Base-by-base conservation (phyloP, 2,888 invertebrate genomes). In the Macrophya annulata region DNA sequence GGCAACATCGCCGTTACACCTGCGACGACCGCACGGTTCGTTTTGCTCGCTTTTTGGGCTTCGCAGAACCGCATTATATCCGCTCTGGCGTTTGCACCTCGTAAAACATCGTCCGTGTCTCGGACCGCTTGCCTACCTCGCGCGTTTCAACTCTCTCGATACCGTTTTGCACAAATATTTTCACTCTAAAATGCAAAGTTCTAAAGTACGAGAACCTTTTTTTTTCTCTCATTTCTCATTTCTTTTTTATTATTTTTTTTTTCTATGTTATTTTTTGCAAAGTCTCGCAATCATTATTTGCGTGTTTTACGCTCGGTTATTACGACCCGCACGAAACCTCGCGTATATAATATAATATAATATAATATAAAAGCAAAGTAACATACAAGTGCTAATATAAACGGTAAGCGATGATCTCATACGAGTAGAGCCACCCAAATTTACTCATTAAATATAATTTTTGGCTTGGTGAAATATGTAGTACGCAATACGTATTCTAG, bases 71-170 rank as follows among this genome's bases (percentile, higher is more conserved):
- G 85, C 84, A 85, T 86, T 84, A 84, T 87, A 87, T 85, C 86
- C 85, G 85, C 86, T 81, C 72, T 68, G 83, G 85, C 85, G 87
- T 89, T 86, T 85, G 84, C 88, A 88, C 89, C 88, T 89, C 88
- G 88, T 89, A 88, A 89, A 88, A 88, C 85, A 72, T 74, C 85
- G 77, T 68, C 59, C 40, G n/a, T 40, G 40, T 40, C 40, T 59
- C 59, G 21, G 81, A 62, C 43, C 51, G 17, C 55, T 77, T 55
- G 31, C 51, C 15, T 55, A 31, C 31, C 55, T 37, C 25, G 48
- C 37, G 51, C 25, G 40, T 65, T 59, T 62, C 62, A 25, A 10
- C 81, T 40, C 62, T 62, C 40, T 43, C 65, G 45, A 81, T 81
- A 81, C 65, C 81, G 65, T 81, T 81, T 59, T 31, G 51, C 55